Evolutionary conservation across 2,113 vertebrate genomes (phyloP), one percentile per base, ranked within the genome.

Genomic region (Turdus rufiventris): DNA sequence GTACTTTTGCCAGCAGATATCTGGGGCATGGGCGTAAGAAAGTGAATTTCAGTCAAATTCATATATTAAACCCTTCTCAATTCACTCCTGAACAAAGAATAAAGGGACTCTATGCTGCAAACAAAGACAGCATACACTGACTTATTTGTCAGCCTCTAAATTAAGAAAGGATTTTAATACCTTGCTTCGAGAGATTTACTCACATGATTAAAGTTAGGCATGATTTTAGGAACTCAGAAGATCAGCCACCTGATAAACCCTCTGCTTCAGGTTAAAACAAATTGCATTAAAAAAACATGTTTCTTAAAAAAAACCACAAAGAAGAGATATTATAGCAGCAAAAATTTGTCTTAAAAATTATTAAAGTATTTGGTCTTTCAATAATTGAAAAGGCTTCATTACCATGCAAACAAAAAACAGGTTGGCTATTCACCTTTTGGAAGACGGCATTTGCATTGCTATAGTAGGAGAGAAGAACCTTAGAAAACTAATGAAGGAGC

Each of bases 301-400:
- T 91, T 87, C 5, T 2, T 63, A 45, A 79, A 78, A 63, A 93
- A 81, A 63, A 56, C 12, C 63, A 57, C 77, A 81, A 96, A 57
- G 48, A 87, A 90, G n/a, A 83, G 81, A 42, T 85, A 93, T 13
- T 78, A 24, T 48, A 91, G 47, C 36, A 88, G 70, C 76, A 91
- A 68, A 92, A 60, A 65, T 82, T 94, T 97, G 85, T 85, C 81
- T 95, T 94, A 91, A 95, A 97, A 96, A 92, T 72, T 96, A 93
- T 94, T 72, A 97, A 95, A 97, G 81, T 83, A 33, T 92, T 95
- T 93, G 63, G 80, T 67, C 67, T 96, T 81, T 95, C 88, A 97
- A 94, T 97, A 97, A 98, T 97, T 97, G 94, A 97, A 96, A 63
- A 93, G 91, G 63, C 70, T 78, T 95, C 90, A 97, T 97, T 97